Percentiles rank a stretch among this genome's conserved stretches.
These are phyloP conservation scores for Dendronephthya gigantea DNA, from an alignment of 64 coral and sea anemone genomes.

Conservation along the genomic window DNA sequence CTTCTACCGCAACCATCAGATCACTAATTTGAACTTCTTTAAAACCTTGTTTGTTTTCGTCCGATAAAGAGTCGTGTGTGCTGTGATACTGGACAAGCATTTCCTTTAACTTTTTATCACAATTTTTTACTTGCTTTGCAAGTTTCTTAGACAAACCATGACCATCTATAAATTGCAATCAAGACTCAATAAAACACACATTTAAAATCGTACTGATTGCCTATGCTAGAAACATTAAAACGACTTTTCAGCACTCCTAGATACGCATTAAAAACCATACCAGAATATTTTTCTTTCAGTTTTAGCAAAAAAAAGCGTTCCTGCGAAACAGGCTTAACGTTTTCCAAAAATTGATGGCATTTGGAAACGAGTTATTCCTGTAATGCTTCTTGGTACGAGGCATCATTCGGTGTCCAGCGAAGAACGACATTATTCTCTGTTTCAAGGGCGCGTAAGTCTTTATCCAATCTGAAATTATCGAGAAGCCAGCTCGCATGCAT, in stretches of 20 bases:
- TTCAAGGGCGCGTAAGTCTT: not conserved
- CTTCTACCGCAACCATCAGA: not conserved
- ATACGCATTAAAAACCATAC: not conserved
- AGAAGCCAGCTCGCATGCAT: too few relatives aligned
- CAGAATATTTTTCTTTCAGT: conserved; percentile 28
- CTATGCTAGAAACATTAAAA: too few relatives aligned
- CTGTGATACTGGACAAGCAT: not conserved
- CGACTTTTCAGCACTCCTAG: too few relatives aligned
- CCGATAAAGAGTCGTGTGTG: not conserved
- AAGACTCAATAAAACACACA: not conserved
- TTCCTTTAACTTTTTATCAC: conserved; percentile 4
- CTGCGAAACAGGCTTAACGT: not conserved
- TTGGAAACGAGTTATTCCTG: not conserved
- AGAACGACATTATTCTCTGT: not conserved
- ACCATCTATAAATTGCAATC: conserved; percentile 9
- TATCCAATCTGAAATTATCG: conserved; percentile 8
- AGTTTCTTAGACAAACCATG: not conserved
- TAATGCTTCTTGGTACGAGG: not conserved
- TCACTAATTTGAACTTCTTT: not conserved
- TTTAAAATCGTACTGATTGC: too few relatives aligned
- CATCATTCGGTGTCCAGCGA: conserved; percentile 14
- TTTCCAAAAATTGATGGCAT: not conserved
- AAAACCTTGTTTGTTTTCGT: not conserved
- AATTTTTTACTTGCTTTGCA: conserved; percentile 15
- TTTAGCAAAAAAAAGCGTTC: conserved; percentile 32